A percentile compares a stretch with the other conserved stretches of the same genome.
Evolutionary conservation across 2,888 invertebrate genomes (phyloP).

Genomic region (Clunio marinus): DNA sequence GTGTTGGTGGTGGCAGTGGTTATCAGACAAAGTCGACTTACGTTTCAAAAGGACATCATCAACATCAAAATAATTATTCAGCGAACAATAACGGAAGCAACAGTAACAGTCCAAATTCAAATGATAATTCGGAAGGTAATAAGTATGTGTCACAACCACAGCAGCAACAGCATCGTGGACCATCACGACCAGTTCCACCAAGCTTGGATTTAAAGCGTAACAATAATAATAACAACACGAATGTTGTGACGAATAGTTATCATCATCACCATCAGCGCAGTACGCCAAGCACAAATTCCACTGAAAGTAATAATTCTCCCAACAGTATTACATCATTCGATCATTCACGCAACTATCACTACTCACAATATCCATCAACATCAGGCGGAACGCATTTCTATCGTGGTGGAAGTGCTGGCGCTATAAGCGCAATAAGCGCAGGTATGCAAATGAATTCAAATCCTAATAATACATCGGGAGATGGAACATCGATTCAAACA

Average conservation of each 20-base stretch:
- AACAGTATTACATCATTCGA: constrained; percentile 47
- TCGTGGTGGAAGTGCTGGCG: constrained; percentile 42
- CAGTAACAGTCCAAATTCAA: constrained; percentile 33
- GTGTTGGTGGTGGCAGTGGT: too few species aligned
- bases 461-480: not conserved
- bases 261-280: constrained; percentile 45
- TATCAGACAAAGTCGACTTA: constrained; percentile 28
- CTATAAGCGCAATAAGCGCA: constrained; percentile 41
- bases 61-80: constrained; percentile 15
- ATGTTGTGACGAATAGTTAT: constrained; percentile 9
- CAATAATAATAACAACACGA: constrained; percentile 27
- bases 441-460: constrained; percentile 43
- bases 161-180: constrained; percentile 21
- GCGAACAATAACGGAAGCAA: constrained; percentile 46
- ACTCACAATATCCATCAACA: constrained; percentile 39
- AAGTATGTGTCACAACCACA: constrained; percentile 19
- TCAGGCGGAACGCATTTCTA: constrained; percentile 25
- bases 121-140: constrained; percentile 35
- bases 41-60: not conserved
- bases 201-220: constrained; percentile 35
- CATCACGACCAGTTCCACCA: constrained; percentile 21
- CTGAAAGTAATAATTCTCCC: constrained; percentile 51
- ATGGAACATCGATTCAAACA: constrained; percentile 29
- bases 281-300: constrained; percentile 50
- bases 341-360: constrained; percentile 40